Evolutionary conservation across 2,888 invertebrate species (phyloP).

Genomic region (Yponomeuta malinellus): DNA sequence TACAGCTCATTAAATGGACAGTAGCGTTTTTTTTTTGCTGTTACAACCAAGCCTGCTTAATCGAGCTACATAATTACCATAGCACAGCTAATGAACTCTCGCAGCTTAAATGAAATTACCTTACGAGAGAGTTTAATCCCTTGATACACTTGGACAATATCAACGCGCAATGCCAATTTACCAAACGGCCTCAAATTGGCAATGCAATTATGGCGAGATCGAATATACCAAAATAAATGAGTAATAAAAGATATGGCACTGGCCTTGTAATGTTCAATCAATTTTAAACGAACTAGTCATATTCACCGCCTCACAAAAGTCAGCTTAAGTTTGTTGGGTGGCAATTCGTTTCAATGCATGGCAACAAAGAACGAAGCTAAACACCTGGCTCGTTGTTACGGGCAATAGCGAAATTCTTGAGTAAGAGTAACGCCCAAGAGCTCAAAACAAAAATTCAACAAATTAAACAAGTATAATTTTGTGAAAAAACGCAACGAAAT

Average conservation of each 20-base stretch:
- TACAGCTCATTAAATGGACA: neutral
- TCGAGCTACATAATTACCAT: neutral
- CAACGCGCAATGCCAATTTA: neutral
- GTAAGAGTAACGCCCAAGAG: neutral
- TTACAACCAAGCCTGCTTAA: neutral
- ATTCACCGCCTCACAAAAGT: neutral
- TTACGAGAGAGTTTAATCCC: neutral
- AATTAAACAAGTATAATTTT: too few relatives aligned
- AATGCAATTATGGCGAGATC: neutral
- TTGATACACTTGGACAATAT: neutral
- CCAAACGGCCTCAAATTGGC: neutral
- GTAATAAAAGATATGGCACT: neutral
- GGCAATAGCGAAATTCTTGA: neutral
- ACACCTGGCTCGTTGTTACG: neutral
- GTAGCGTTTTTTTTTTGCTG: neutral
- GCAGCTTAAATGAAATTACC: neutral
- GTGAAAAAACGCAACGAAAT: too few relatives aligned
- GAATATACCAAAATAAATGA: neutral
- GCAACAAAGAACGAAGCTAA: neutral
- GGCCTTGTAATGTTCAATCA: neutral
- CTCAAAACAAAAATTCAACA: neutral
- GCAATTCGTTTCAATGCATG: neutral
- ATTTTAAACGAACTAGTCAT: neutral
- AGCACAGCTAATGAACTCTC: neutral
- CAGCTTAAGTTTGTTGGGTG: neutral